Percentiles rank a stretch among this genome's conserved stretches.
phyloP scores from a whole-genome alignment of 2,888 invertebrate species.

The Ochropacha duplaris region DNA sequence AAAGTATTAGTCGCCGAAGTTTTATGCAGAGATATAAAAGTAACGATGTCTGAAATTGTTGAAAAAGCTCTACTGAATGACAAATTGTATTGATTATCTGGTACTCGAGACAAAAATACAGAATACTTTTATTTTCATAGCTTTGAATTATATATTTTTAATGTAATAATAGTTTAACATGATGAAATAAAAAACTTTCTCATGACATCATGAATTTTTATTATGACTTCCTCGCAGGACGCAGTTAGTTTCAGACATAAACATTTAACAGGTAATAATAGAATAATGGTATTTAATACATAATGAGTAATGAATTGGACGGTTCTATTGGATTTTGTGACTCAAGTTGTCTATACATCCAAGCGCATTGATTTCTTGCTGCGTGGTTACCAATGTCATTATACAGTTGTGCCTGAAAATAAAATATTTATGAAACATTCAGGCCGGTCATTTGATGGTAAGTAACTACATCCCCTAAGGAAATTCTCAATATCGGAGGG shows the following conservation, averaged over 20 bases:
- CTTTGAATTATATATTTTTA: too few species aligned
- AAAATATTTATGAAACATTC: too few species aligned
- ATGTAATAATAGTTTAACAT: too few species aligned
- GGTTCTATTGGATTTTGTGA: slow-evolving; percentile 86
- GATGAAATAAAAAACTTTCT: not conserved
- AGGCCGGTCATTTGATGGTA: too few species aligned
- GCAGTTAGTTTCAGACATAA: too few species aligned
- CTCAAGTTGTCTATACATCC: slow-evolving; percentile 90
- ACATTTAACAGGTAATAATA: not conserved
- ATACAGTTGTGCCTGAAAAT: slow-evolving; percentile 86
- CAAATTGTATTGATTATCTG: slow-evolving; percentile 80
- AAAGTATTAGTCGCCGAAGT: slow-evolving; percentile 78
- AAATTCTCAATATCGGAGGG: too few species aligned
- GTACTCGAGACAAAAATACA: not conserved
- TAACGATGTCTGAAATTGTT: slow-evolving; percentile 83
- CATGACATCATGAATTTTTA: not conserved
- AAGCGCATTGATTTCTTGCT: slow-evolving; percentile 91
- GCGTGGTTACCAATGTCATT: slow-evolving; percentile 87
- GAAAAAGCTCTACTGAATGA: slow-evolving; percentile 86
- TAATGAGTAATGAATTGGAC: slow-evolving; percentile 77
- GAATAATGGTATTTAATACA: slow-evolving; percentile 61
- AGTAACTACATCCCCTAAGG: too few species aligned
- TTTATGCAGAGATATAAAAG: slow-evolving; percentile 76
- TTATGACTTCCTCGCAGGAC: not conserved
- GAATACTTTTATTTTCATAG: too few species aligned